These are phyloP conservation scores for Melitaea athalia DNA, from an alignment of 2,888 invertebrate genomes.

Conservation along the genomic window DNA sequence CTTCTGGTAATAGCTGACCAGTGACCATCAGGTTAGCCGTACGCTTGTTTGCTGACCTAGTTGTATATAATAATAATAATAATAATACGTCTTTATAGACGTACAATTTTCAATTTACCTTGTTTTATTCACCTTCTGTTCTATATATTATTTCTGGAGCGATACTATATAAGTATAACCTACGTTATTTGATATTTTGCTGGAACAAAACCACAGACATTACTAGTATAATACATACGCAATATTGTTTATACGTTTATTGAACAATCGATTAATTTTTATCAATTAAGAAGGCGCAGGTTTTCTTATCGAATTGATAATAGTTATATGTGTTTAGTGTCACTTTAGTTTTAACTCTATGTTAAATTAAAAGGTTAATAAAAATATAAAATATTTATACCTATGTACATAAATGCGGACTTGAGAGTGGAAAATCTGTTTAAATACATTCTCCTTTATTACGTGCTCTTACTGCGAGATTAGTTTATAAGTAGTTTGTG, in stretches of 20 bases:
- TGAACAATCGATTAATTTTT: slow-evolving; percentile 1
- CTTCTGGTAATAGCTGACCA: no score
- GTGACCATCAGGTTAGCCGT: no score
- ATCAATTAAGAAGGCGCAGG: slow-evolving; percentile 9
- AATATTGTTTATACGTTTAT: background rate
- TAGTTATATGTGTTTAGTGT: background rate
- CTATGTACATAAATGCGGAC: slow-evolving; percentile 1
- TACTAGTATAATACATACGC: background rate
- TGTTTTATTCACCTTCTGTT: no score
- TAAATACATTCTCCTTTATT: slow-evolving; percentile 20
- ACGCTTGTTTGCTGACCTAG: no score
- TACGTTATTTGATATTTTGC: background rate
- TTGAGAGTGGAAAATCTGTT: slow-evolving; percentile 17
- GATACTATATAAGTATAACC: no score
- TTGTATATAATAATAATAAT: no score
- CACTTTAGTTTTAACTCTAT: background rate
- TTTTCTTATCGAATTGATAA: background rate
- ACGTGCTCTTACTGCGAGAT: slow-evolving; percentile 13
- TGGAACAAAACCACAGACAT: background rate
- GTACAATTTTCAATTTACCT: no score
- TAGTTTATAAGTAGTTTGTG: slow-evolving; percentile 11
- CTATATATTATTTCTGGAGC: no score
- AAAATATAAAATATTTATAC: background rate
- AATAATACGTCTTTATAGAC: no score
- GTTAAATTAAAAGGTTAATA: background rate